Evolutionary conservation across 2,797 vertebrate genomes (phyloP), one percentile per base, ranked within the genome.

Genomic region (Sebastes kiyomatsui): DNA sequence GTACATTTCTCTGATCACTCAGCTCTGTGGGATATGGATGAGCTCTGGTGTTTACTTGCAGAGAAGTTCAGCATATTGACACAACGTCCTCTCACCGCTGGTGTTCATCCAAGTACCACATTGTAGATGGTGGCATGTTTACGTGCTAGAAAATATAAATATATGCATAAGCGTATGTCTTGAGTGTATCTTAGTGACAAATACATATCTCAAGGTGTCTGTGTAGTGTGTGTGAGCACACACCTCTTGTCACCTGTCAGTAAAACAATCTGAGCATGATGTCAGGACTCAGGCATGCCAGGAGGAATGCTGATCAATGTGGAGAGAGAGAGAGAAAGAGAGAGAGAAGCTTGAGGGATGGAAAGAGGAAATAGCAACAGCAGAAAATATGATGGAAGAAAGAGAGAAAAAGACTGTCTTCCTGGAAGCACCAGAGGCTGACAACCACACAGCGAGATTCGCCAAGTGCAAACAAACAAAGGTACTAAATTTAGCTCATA

Each of bases 401-500:
- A 42, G 5, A 28, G 8, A 66, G 23, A 32, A 46, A 25, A 32
- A 54, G 0, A 4, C 2, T 2, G 23, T 35, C 30, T 67, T 46
- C 18, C 64, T 65, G 27, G 42, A 66, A 49, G 10, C 32, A 35
- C 18, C 9, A 12, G 20, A 23, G n/a, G 16, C 12, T 58, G 66
- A 67, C 62, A 83, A 62, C 49, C 81, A 75, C 84, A 72, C 33
- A 62, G 10, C 1, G 5, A 52, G 30, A 71, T 7, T 3, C 35
- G 52, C 5, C 11, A 12, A 27, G 16, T 25, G 28, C 12, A 60
- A 87, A 77, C 52, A 71, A 75, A 75, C 38, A 58, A 9, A 8
- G 1, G 0, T 2, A 20, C 66, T 77, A 79, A 59, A 80, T 82
- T 80, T 75, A 80, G 81, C 66, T 76, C 35, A n/a, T 38, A 28